Percentiles rank a stretch among this genome's conserved stretches.
Conservation (phyloP, 2,888 invertebrate genomes). For the Sepioteuthis lessoniana region DNA sequence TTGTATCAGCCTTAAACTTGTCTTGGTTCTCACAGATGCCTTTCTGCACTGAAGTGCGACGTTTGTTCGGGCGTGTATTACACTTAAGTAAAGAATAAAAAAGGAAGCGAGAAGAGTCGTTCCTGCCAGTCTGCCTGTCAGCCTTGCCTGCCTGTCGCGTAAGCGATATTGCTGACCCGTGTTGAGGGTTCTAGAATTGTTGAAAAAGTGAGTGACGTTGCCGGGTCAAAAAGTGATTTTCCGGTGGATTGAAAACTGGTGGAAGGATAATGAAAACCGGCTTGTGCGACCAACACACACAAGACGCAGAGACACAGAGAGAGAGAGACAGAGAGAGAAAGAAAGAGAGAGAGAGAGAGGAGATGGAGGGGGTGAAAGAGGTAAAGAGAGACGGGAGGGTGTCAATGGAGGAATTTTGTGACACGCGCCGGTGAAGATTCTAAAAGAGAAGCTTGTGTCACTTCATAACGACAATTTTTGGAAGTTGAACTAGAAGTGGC, state of each 20-base stretch:
- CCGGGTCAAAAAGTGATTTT: not conserved
- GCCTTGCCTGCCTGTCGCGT: not conserved
- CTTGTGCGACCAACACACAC: not conserved
- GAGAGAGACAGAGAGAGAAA: not conserved
- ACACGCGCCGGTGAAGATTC: not conserved
- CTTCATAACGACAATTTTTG: not conserved
- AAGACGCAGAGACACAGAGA: not conserved
- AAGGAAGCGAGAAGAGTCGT: not conserved
- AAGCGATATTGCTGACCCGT: not conserved
- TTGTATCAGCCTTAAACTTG: too few relatives aligned
- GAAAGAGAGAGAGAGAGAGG: not conserved
- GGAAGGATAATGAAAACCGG: not conserved
- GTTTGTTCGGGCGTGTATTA: not conserved
- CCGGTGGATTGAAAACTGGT: not conserved
- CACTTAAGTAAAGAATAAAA: not conserved
- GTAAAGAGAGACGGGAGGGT: not conserved
- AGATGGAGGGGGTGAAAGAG: not conserved
- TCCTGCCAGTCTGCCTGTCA: not conserved
- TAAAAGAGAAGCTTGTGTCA: not conserved
- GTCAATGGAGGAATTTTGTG: not conserved
- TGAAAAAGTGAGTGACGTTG: not conserved
- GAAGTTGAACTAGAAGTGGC: not conserved
- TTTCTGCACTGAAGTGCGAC: not conserved
- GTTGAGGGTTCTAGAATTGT: not conserved
- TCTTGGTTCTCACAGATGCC: too few relatives aligned